These are phyloP conservation scores for Zeuzera pyrina DNA, from an alignment of 2,888 invertebrate genomes.

Conservation along the genomic window DNA sequence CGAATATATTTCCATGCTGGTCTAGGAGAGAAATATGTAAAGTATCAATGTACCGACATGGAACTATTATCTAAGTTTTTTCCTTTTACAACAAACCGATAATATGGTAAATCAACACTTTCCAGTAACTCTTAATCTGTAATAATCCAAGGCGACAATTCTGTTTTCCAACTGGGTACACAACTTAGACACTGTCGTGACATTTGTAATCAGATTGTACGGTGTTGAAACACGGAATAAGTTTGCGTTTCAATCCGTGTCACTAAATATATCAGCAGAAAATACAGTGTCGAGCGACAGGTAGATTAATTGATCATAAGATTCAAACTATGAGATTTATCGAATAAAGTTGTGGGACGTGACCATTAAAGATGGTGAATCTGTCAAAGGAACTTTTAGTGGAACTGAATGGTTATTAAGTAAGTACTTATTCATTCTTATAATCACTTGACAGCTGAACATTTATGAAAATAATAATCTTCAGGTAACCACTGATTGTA, in stretches of 20 bases:
- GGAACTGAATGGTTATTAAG: slow-evolving; percentile 1
- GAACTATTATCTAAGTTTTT: too few relatives aligned
- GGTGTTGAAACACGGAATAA: neutral
- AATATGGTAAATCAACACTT: too few relatives aligned
- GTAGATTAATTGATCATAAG: slow-evolving; percentile 22
- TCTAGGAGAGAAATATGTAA: too few relatives aligned
- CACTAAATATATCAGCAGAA: too few relatives aligned
- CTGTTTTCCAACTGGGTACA: neutral
- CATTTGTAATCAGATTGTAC: neutral
- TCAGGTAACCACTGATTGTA: too few relatives aligned
- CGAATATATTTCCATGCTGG: too few relatives aligned
- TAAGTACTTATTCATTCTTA: neutral
- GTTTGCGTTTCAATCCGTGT: neutral
- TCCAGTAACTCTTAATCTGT: neutral
- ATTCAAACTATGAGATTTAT: slow-evolving; percentile 25
- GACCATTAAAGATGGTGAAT: slow-evolving; percentile 1
- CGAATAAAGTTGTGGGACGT: slow-evolving; percentile 20
- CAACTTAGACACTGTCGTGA: slow-evolving; percentile 1
- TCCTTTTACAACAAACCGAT: too few relatives aligned
- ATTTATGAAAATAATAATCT: too few relatives aligned
- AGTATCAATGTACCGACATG: too few relatives aligned
- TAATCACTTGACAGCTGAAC: slow-evolving; percentile 1
- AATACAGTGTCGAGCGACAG: slow-evolving; percentile 22
- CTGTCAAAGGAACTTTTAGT: slow-evolving; percentile 2
- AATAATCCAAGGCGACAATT: neutral